phyloP scores from a whole-genome alignment of 2,113 vertebrate species.

The Corvus cornix region DNA sequence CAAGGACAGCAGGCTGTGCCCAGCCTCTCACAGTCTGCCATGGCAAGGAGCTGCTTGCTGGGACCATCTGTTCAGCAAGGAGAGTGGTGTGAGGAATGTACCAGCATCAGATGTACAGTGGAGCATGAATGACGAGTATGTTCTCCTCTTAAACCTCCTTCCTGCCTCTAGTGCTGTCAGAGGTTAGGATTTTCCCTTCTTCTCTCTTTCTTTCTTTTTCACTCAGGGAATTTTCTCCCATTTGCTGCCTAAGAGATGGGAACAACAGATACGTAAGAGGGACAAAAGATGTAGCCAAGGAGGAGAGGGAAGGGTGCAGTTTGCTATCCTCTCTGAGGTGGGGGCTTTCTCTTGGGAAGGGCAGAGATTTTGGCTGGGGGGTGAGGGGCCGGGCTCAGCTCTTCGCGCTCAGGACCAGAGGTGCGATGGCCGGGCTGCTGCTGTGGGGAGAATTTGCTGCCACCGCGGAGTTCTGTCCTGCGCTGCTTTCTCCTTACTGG shows the following conservation, averaged over 20 bases:
- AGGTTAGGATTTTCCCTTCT: not conserved
- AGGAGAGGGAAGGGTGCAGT: not conserved
- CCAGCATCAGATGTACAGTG: not conserved
- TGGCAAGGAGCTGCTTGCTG: not conserved
- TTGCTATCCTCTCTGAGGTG: not conserved
- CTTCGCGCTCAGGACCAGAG: rapidly evolving
- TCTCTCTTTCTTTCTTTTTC: not conserved
- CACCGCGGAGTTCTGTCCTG: not conserved
- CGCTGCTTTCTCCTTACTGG: not conserved
- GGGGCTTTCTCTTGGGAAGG: not conserved
- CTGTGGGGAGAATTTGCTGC: not conserved
- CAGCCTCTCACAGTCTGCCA: not conserved
- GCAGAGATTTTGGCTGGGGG: not conserved
- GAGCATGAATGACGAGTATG: rapidly evolving
- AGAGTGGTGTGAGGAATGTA: not conserved
- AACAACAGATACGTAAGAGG: not conserved
- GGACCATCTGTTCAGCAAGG: not conserved
- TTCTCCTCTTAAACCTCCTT: not conserved
- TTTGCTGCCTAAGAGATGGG: not conserved
- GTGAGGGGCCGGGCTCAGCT: not conserved
- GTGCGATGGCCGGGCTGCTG: not conserved
- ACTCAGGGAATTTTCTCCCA: not conserved
- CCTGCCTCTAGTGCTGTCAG: not conserved
- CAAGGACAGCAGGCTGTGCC: not conserved
- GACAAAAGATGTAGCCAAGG: not conserved